Conservation (phyloP, 2,888 invertebrate genomes). For the Diloba caeruleocephala region DNA sequence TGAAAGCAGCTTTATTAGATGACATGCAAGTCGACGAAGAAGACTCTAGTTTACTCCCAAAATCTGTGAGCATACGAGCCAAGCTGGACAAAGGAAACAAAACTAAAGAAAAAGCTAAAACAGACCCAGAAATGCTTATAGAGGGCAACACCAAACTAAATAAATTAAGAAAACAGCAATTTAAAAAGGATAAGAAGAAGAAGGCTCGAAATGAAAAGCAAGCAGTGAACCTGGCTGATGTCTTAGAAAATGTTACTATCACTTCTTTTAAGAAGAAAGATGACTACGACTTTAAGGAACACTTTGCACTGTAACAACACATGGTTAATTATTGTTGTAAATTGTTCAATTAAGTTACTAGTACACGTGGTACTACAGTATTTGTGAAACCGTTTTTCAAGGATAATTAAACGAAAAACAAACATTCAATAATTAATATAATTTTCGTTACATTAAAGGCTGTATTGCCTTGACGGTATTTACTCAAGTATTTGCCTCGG, state of each 20-base stretch:
- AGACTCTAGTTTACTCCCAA: conserved; percentile 77
- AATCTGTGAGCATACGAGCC: conserved; percentile 76
- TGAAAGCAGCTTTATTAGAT: conserved; percentile 80
- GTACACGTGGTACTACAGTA: conserved; percentile 19
- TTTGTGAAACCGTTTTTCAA: conserved; percentile 42
- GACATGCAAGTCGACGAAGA: conserved; percentile 89
- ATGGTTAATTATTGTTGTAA: not conserved
- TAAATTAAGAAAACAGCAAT: conserved; percentile 84
- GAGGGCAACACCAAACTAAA: conserved; percentile 91
- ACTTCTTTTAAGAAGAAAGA: conserved; percentile 79
- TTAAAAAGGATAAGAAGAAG: conserved; percentile 91
- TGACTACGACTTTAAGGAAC: conserved; percentile 90
- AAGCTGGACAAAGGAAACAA: conserved; percentile 76
- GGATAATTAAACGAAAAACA: conserved; percentile 13
- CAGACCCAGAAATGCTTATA: conserved; percentile 91
- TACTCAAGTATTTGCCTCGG: conserved; percentile 17
- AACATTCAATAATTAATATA: conserved; percentile 3
- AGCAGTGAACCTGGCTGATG: conserved; percentile 90
- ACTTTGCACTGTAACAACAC: conserved; percentile 77
- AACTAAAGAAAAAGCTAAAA: conserved; percentile 76
- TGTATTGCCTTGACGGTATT: conserved; percentile 22
- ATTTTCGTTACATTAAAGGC: conserved; percentile 7
- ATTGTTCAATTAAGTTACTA: conserved; percentile 26
- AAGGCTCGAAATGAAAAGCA: conserved; percentile 89
- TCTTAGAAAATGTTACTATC: conserved; percentile 90